Evolutionary conservation across 2,113 vertebrate genomes (phyloP), one percentile per base, ranked within the genome.

Genomic region (Actenoides lindsayi): DNA sequence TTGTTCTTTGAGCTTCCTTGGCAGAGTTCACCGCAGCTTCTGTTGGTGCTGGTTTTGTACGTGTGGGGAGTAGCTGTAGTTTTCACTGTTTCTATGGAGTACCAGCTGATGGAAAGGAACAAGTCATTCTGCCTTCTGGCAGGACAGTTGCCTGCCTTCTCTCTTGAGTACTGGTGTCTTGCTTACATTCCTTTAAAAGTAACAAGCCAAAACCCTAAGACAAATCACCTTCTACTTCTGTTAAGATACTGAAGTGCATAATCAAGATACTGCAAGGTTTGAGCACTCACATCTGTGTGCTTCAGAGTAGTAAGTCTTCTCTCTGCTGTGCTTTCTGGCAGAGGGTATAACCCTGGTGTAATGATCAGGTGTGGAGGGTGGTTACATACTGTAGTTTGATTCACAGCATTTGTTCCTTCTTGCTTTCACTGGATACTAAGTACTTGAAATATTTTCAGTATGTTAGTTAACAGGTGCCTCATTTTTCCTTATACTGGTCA

Each of bases 1-100:
- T 81, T 89, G 56, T 4, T 73, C 83, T 69, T 48, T 53, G 42
- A 79, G 62, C 39, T 87, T 87, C 44, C 9, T 16, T 95, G 87
- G 73, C 76, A 84, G 63, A 88, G 69, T 48, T 86, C 59, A 31
- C 53, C 35, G 44, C 53, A 68, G 63, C 53, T 50, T 91, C 65
- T 89, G 0, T 50, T 56, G 65, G 28, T 25, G 6, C 57, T 35
- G 33, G 0, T 48, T 91, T 64, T 91, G 44, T 79, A 18, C 37
- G 74, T 79, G 70, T 73, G 57, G 54, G 53, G 75, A 69, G 31
- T 57, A 57, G 75, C 70, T 0, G 0, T 33, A 54, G 70, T 41
- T 91, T 75, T 82, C 46, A 30, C 48, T 89, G 70, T 94, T 89
- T 89, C 90, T 94, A 2, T 65, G 63, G 82, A 77, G 28, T 76